A percentile compares a stretch with the other conserved stretches of the same genome.
These are phyloP conservation scores for Netelia inedita DNA, from an alignment of 2,888 invertebrate species.

Conservation along the genomic window DNA sequence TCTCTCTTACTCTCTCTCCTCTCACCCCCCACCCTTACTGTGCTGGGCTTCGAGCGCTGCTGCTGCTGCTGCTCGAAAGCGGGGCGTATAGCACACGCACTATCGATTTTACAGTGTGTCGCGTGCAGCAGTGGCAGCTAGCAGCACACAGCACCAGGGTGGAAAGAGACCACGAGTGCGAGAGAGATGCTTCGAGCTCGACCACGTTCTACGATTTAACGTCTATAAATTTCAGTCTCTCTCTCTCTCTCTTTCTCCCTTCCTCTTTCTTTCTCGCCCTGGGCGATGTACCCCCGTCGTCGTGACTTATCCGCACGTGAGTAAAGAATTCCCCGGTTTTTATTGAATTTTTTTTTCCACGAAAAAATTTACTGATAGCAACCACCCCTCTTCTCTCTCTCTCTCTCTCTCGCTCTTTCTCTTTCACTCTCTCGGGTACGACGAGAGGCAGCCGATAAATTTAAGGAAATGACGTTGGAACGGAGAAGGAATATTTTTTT, in stretches of 20 bases:
- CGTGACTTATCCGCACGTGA: constrained; percentile 64
- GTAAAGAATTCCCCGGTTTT: constrained; percentile 56
- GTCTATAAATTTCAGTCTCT: constrained; percentile 66
- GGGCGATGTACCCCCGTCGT: constrained; percentile 33
- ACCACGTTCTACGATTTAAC: constrained; percentile 67
- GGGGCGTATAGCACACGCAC: constrained; percentile 64
- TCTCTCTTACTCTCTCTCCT: constrained; percentile 31
- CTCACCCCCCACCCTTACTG: background rate
- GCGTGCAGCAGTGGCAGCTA: constrained; percentile 59
- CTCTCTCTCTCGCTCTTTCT: too few species aligned
- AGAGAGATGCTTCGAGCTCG: constrained; percentile 48
- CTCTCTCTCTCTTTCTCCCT: background rate
- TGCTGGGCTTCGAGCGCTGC: constrained; percentile 46
- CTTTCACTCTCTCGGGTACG: background rate
- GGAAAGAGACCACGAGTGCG: constrained; percentile 19
- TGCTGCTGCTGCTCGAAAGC: constrained; percentile 43
- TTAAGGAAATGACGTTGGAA: constrained; percentile 44
- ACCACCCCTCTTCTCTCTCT: constrained; percentile 9
- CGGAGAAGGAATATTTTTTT: constrained; percentile 40
- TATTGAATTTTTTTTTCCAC: constrained; percentile 58
- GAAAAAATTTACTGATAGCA: constrained; percentile 54
- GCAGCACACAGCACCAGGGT: constrained; percentile 29
- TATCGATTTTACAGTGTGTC: constrained; percentile 70
- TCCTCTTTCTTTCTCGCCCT: constrained; percentile 21
- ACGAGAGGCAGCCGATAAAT: constrained; percentile 52